Conservation (phyloP, 2,888 invertebrate species). For the Muscina levida region DNA sequence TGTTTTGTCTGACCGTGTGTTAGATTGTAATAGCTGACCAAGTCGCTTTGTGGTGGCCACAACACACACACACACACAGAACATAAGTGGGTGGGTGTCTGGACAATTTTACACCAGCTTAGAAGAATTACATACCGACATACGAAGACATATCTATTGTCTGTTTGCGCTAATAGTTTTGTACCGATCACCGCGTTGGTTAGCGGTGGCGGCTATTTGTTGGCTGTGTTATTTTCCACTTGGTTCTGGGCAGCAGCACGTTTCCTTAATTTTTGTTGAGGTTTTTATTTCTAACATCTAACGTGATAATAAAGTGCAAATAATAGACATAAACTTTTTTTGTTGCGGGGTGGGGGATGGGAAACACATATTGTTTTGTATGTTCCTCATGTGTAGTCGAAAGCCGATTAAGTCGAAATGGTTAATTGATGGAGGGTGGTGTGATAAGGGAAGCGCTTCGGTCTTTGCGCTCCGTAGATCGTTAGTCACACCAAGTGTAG, state of each 20-base stretch:
- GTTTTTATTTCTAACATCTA: conserved; percentile 72
- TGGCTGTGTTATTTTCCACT: neutral
- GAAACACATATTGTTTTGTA: too few species aligned
- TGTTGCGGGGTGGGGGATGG: too few species aligned
- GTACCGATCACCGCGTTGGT: conserved; percentile 11
- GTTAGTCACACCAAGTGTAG: too few species aligned
- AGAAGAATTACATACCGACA: conserved; percentile 20
- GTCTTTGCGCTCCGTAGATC: too few species aligned
- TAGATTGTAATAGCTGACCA: conserved; percentile 1
- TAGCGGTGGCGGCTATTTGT: too few species aligned
- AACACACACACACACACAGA: conserved; percentile 2
- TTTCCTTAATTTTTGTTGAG: conserved; percentile 52
- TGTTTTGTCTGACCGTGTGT: neutral
- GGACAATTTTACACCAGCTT: conserved; percentile 57
- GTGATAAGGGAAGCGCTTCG: neutral
- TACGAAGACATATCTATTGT: too few species aligned
- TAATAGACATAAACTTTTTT: conserved; percentile 74
- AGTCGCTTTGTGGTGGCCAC: conserved; percentile 3
- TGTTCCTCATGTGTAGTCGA: conserved; percentile 25
- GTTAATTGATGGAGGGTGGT: neutral
- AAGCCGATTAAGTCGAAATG: neutral
- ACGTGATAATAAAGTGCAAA: conserved; percentile 80
- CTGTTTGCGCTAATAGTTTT: conserved; percentile 10
- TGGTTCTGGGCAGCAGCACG: conserved; percentile 17
- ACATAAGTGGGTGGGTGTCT: conserved; percentile 62